These are phyloP conservation scores for Schizaphis graminum DNA, from an alignment of 2,888 invertebrate genomes.

Conservation along the genomic window DNA sequence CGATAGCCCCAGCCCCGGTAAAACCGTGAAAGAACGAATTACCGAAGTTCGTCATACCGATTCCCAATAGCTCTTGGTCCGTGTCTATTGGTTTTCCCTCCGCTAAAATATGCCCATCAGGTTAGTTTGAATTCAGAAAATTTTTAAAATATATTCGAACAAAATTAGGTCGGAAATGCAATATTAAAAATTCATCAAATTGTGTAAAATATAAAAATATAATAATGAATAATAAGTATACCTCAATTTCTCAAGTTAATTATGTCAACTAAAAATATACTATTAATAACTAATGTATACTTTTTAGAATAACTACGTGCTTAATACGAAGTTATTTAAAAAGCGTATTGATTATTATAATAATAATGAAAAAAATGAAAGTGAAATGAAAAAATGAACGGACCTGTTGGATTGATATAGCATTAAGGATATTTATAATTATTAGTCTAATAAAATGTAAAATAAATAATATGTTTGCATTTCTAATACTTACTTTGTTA, in stretches of 20 bases:
- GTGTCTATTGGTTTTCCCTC: conserved; percentile 87
- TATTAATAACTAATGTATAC: not conserved
- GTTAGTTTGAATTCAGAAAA: not conserved
- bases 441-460: not conserved
- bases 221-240: not conserved
- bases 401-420: not conserved
- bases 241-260: not conserved
- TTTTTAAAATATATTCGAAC: not conserved
- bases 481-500: not conserved
- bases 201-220: not conserved
- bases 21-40: conserved; percentile 90
- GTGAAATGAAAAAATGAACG: too few species aligned
- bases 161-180: not conserved
- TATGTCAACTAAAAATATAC: not conserved
- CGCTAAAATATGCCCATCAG: conserved; percentile 67
- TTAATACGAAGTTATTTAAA: not conserved
- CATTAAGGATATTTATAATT: not conserved
- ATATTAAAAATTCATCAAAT: not conserved
- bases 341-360: not conserved
- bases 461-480: not conserved
- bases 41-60: conserved; percentile 84
- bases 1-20: conserved; percentile 87
- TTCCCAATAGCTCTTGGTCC: conserved; percentile 90
- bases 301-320: not conserved
- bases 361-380: too few species aligned